These are phyloP conservation scores for Tenthredo scrophulariae DNA, from an alignment of 2,888 invertebrate species.

Conservation along the genomic window DNA sequence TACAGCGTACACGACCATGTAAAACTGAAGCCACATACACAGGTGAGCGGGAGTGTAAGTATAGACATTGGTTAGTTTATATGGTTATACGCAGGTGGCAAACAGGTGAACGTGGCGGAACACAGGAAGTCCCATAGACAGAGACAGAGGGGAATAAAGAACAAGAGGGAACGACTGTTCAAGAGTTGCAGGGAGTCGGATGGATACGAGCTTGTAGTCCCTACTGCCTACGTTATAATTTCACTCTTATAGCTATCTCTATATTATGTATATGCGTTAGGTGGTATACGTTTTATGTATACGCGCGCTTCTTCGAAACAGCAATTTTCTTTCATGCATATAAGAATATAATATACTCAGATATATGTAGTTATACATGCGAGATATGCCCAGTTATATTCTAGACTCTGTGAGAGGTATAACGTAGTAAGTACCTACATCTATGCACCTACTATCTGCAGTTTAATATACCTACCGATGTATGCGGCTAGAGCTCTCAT, in stretches of 20 bases:
- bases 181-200: slow-evolving; percentile 36
- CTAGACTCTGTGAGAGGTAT: not conserved
- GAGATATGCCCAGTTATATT: not conserved
- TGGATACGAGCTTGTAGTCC: not conserved
- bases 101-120: slow-evolving; percentile 74
- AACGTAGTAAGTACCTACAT: not conserved
- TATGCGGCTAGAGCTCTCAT: not conserved
- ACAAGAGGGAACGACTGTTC: slow-evolving; percentile 42
- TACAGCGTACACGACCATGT: slow-evolving; percentile 20
- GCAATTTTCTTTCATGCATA: slow-evolving; percentile 15
- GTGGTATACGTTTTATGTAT: not conserved
- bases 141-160: slow-evolving; percentile 55
- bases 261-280: too few species aligned
- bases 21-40: slow-evolving; percentile 42
- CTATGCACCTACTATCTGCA: not conserved
- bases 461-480: not conserved
- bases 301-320: slow-evolving; percentile 18
- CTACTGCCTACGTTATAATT: slow-evolving; percentile 16
- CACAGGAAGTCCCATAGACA: slow-evolving; percentile 74
- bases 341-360: not conserved
- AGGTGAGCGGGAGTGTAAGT: not conserved
- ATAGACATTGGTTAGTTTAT: slow-evolving; percentile 49
- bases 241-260: not conserved
- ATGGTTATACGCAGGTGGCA: slow-evolving; percentile 65
- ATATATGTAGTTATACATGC: too few species aligned